Base-by-base conservation (phyloP, 2,888 invertebrate genomes). In the Prosopocoilus inquinatus region DNA sequence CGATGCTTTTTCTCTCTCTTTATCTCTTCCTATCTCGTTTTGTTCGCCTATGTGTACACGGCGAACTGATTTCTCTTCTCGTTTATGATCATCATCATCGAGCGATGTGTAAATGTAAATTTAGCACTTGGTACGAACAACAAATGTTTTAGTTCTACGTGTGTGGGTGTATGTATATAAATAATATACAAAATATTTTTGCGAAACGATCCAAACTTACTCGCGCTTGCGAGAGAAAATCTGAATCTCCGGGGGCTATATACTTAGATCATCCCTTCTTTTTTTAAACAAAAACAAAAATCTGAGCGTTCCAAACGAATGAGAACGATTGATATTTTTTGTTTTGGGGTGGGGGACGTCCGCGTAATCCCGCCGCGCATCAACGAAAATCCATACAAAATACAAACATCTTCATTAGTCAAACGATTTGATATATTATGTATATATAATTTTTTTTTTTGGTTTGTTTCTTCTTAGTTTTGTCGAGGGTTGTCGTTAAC, bases 331-430 rank as follows among this genome's bases (percentile, higher is more conserved):
- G 20, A 28, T 28, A 28, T 28, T 28, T 7, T 28, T 47, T 35
- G 11, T 12, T 47, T 9, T n/a, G n/a, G n/a, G n/a, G n/a, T n/a
- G n/a, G n/a, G 47, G 47, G 33, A 35, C 13, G 34, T 13, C 16
- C 11, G 33, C 34, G 34, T 34, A 33, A 7, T 47, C 11, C 46
- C 35, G 45, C 28, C 39, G 16, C 39, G 47, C 34, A 15, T 53
- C 53, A 57, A 53, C 41, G 15, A 41, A 41, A 41, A 41, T 16
- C 41, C 41, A 41, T 41, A 41, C 41, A 41, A 41, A 41, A 41
- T 41, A 41, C 41, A 41, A 41, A 41, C 12, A 41, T 41, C 16
- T 41, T 11, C 41, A 41, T 41, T 41, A 41, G 12, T 41, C 9
- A 15, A 38, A 38, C 38, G 38, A 9, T 41, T 41, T 41, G 41